These are phyloP conservation scores for Sinocyclocheilus rhinocerous DNA, from an alignment of 2,113 vertebrate species.

Conservation along the genomic window DNA sequence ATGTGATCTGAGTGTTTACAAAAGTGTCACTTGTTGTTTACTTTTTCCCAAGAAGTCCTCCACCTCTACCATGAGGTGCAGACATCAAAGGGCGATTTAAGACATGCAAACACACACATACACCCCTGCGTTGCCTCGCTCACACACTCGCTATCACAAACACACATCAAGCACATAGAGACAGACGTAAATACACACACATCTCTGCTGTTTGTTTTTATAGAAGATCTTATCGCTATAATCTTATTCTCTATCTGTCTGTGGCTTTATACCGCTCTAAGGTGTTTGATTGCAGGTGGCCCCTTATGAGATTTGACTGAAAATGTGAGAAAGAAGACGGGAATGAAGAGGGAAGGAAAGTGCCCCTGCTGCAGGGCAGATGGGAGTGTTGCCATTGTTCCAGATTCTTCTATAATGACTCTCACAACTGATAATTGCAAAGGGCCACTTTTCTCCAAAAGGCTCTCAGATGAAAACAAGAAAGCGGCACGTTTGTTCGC, in stretches of 20 bases:
- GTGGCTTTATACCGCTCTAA: neutral
- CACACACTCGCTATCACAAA: constrained; percentile 22
- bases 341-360: neutral
- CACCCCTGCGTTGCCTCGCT: neutral
- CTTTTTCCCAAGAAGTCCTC: constrained; percentile 43
- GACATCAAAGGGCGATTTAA: constrained; percentile 45
- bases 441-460: constrained; percentile 44
- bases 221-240: constrained; percentile 7
- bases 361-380: constrained; percentile 41
- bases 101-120: constrained; percentile 15
- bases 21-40: constrained; percentile 48
- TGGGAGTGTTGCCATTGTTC: constrained; percentile 46
- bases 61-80: constrained; percentile 36
- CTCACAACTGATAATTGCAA: constrained; percentile 49
- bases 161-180: constrained; percentile 21
- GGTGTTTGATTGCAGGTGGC: constrained; percentile 42
- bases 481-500: neutral
- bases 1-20: constrained; percentile 47
- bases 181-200: constrained; percentile 51
- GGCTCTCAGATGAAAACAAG: constrained; percentile 26
- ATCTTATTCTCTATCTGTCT: neutral
- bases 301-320: neutral
- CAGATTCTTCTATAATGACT: constrained; percentile 57
- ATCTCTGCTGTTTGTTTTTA: constrained; percentile 25
- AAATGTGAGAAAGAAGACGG: constrained; percentile 1